These are phyloP conservation scores for Drosophila helvetica DNA, from an alignment of 2,888 invertebrate species.

Conservation along the genomic window DNA sequence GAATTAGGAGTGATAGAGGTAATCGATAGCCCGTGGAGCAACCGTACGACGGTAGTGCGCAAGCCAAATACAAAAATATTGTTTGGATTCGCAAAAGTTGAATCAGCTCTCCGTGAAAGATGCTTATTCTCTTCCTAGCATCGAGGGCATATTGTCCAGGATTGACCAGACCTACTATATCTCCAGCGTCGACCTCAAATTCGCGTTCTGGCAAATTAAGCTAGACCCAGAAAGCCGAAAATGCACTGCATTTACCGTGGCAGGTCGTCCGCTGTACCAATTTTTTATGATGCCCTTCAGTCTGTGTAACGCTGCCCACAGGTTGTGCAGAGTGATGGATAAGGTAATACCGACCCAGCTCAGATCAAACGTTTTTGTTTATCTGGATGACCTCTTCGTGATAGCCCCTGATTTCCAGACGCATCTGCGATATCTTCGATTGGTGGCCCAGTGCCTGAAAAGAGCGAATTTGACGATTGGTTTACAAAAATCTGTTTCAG, in stretches of 20 bases:
- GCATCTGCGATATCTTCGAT: background rate
- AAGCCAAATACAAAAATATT: constrained; percentile 1
- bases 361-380: too few species aligned
- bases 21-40: constrained; percentile 4
- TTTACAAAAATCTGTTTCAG: background rate
- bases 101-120: background rate
- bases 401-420: too few species aligned
- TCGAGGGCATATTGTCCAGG: constrained; percentile 8
- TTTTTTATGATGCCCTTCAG: too few species aligned
- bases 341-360: too few species aligned
- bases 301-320: too few species aligned
- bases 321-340: too few species aligned
- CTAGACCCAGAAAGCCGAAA: constrained; percentile 3
- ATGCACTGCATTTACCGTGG: constrained; percentile 14
- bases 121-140: constrained; percentile 2
- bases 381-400: too few species aligned
- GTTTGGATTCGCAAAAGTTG: background rate
- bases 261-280: too few species aligned
- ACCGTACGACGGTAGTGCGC: background rate
- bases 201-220: constrained; percentile 11
- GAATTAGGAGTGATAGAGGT: background rate
- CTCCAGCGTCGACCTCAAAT: background rate
- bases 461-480: constrained; percentile 4
- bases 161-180: constrained; percentile 6
- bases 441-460: background rate